Evolutionary conservation across 2,888 invertebrate genomes (phyloP).

Genomic region (Deladenus siricidicola): DNA sequence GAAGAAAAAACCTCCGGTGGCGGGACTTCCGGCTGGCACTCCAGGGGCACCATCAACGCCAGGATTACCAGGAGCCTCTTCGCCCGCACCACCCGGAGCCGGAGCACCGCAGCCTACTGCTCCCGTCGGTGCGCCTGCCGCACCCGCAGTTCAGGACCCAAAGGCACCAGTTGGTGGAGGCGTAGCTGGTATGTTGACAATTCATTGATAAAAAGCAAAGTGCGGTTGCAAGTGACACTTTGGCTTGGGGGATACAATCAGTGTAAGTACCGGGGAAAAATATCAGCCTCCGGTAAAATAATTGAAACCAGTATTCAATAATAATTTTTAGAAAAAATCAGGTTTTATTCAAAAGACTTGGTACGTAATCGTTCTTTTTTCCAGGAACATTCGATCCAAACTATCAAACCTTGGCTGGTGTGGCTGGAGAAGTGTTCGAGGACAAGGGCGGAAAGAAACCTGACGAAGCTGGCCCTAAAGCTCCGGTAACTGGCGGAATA

Average conservation of each 20-base stretch:
- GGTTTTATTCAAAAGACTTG: too few species aligned
- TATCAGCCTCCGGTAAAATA: too few species aligned
- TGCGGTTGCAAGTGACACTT: too few species aligned
- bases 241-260: too few species aligned
- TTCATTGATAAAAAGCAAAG: too few species aligned
- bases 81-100: not conserved
- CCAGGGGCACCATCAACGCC: not conserved
- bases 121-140: conserved; percentile 1
- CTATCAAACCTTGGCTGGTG: not conserved
- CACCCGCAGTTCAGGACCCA: not conserved
- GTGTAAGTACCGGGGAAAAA: too few species aligned
- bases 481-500: conserved; percentile 9
- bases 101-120: too few species aligned
- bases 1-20: not conserved
- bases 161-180: conserved; percentile 3
- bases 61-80: not conserved
- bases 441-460: not conserved
- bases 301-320: too few species aligned
- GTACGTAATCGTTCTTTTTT: too few species aligned
- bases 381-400: too few species aligned
- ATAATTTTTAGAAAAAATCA: too few species aligned
- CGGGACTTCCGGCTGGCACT: not conserved
- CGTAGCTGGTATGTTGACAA: not conserved
- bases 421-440: not conserved
- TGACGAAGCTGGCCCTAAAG: conserved; percentile 7